These are phyloP conservation scores for Eciton burchellii DNA, from an alignment of 1,140 invertebrate species.

Conservation along the genomic window DNA sequence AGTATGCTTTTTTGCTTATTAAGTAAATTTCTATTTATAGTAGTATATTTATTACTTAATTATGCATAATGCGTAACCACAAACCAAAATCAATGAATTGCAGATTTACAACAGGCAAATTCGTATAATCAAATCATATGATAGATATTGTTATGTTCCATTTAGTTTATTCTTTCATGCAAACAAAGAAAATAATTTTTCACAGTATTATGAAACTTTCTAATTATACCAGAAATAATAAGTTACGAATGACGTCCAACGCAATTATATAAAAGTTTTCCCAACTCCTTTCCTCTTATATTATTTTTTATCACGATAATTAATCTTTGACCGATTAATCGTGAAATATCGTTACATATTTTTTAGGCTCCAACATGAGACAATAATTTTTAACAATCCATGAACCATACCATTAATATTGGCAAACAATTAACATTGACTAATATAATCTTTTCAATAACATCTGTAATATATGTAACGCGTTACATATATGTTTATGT, in stretches of 20 bases:
- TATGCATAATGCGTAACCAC: constrained; percentile 61
- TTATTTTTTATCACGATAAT: constrained; percentile 39
- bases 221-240: background rate
- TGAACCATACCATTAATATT: constrained; percentile 53
- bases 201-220: background rate
- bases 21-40: constrained; percentile 32
- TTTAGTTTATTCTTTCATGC: background rate
- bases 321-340: constrained; percentile 31
- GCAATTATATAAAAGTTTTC: constrained; percentile 13
- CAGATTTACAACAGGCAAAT: constrained; percentile 47
- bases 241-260: background rate
- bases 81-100: constrained; percentile 46
- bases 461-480: constrained; percentile 3
- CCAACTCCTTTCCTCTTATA: constrained; percentile 63
- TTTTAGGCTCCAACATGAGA: constrained; percentile 67
- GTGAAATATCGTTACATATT: constrained; percentile 45
- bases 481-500: constrained; percentile 12
- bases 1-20: constrained; percentile 55
- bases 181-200: background rate
- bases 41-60: constrained; percentile 29
- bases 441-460: constrained; percentile 5
- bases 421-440: constrained; percentile 36
- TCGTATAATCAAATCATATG: constrained; percentile 11
- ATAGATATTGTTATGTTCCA: background rate
- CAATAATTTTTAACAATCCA: constrained; percentile 58